A percentile compares a stretch with the other conserved stretches of the same genome.
phyloP scores from a whole-genome alignment of 2,113 vertebrate genomes.

The Psilopsiagon aurifrons region DNA sequence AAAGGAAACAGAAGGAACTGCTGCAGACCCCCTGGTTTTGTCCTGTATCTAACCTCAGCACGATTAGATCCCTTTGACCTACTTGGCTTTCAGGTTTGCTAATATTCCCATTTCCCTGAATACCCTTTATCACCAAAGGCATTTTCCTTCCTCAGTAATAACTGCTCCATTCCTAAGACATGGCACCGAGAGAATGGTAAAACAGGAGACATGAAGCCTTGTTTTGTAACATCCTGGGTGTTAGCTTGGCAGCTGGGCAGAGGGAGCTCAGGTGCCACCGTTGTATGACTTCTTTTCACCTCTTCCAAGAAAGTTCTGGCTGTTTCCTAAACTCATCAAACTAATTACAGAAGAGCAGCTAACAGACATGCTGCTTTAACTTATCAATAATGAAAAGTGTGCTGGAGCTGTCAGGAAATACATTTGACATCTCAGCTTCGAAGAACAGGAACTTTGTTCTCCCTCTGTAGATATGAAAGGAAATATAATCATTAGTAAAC shows the following conservation, averaged over 20 bases:
- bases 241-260: not conserved
- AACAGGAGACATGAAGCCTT: not conserved
- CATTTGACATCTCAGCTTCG: constrained; percentile 20
- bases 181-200: not conserved
- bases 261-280: not conserved
- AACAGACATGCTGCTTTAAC: constrained; percentile 1
- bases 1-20: not conserved
- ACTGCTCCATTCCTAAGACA: not conserved
- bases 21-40: not conserved
- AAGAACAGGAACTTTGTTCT: constrained; percentile 23
- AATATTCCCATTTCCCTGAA: not conserved
- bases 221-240: not conserved
- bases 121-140: not conserved
- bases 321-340: constrained; percentile 28
- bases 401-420: constrained; percentile 51
- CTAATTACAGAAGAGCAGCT: constrained; percentile 28
- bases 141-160: not conserved
- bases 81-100: not conserved
- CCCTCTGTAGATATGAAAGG: not conserved
- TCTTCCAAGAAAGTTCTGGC: not conserved
- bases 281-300: not conserved
- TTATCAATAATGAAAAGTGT: constrained; percentile 51
- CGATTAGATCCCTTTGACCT: not conserved
- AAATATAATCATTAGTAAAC: constrained; percentile 58
- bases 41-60: not conserved